Evolutionary conservation across 2,113 vertebrate species (phyloP), one percentile per base, ranked within the genome.

Genomic region (Anguilla japonica): DNA sequence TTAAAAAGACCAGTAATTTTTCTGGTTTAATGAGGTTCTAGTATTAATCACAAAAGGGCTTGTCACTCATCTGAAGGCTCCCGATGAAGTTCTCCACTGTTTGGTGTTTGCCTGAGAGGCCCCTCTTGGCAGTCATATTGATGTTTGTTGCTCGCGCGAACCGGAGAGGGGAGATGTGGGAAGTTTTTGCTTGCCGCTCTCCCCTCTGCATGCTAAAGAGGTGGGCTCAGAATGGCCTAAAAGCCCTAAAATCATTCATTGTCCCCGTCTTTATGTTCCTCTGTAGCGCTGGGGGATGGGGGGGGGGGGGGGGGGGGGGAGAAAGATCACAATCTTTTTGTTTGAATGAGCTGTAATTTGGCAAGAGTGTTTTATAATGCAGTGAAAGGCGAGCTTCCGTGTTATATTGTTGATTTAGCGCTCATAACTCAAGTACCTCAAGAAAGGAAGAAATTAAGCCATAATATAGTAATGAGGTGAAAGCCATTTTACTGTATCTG

Each of bases 51-150:
- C 86, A 75, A 34, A 88, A 85, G 56, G 86, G 82, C 60, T 71
- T 86, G 87, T 86, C 91, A 88, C 78, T 87, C 86, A 60, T 88
- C 34, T 83, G 39, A 86, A 57, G 80, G 87, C 50, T 75, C 81
- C 60, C 34, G 78, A 43, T n/a, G 84, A 89, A 84, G 86, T 57
- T 87, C 84, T 22, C 41, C 83, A 53, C 56, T 60, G 50, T 78
- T 84, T 67, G 80, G 79, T 75, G 85, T 90, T 90, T 88, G 34
- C 83, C 88, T 89, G 88, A 89, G 83, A 83, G 86, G 83, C 75
- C 84, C 84, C 89, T 86, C 86, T 83, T 84, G 89, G 88, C 88
- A 84, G 79, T 88, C 83, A 87, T 84, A 88, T 85, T 88, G 89
- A 90, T 88, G 85, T 87, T 80, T 87, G 40, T 83, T 84, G 63